Evolutionary conservation across 35 echinoderm and acorn worm genomes (phyloP).

Genomic region (Chiridota heheva): DNA sequence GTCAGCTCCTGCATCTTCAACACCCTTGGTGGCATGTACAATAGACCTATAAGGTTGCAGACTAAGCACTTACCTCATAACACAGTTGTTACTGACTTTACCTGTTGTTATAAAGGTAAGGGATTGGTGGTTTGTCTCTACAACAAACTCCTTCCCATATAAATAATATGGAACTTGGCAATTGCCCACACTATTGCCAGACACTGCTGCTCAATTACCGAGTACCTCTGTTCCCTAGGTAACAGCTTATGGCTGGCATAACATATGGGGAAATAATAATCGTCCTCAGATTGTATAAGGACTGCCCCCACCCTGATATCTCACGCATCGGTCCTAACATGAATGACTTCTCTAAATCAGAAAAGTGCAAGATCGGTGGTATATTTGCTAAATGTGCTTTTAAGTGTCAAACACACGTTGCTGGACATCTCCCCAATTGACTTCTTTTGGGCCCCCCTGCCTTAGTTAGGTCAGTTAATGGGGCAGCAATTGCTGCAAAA

Average conservation of each 20-base stretch:
- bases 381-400: background rate
- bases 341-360: slow-evolving; percentile 12
- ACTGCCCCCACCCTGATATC: slow-evolving; percentile 3
- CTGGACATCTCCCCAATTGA: background rate
- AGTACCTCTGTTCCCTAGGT: background rate
- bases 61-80: slow-evolving; percentile 42
- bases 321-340: slow-evolving; percentile 13
- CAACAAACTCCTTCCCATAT: slow-evolving; percentile 11
- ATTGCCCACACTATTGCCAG: no score
- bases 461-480: slow-evolving; percentile 18
- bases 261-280: slow-evolving; percentile 7
- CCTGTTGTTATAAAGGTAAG: slow-evolving; percentile 19
- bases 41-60: slow-evolving; percentile 18
- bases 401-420: slow-evolving; percentile 15
- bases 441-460: background rate
- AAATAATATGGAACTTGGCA: no score
- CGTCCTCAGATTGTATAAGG: slow-evolving; percentile 2
- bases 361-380: background rate
- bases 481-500: no score
- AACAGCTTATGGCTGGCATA: slow-evolving; percentile 26
- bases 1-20: slow-evolving; percentile 50
- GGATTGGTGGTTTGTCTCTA: slow-evolving; percentile 53
- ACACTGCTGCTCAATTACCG: slow-evolving; percentile 42
- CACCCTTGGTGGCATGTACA: slow-evolving; percentile 20
- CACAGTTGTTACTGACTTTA: background rate